Percentiles rank a stretch among this genome's conserved stretches.
These are phyloP conservation scores for Hippasteria phrygiana DNA, from an alignment of 53 echinoderm and acorn worm species.

Conservation along the genomic window DNA sequence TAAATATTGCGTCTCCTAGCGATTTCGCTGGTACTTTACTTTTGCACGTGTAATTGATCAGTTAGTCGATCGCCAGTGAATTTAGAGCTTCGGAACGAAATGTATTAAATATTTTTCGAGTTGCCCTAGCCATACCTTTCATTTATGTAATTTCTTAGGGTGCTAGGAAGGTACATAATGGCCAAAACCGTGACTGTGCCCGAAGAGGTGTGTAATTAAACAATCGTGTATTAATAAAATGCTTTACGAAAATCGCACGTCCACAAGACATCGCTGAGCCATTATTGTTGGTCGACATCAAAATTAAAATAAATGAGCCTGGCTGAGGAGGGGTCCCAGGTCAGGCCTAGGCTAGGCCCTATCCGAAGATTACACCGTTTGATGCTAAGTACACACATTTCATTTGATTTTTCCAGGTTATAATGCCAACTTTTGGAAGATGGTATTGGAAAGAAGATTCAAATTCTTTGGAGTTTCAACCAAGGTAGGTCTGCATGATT, in stretches of 20 bases:
- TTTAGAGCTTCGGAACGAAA: background rate
- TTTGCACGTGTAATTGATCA: background rate
- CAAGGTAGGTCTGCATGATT: slow-evolving; percentile 64
- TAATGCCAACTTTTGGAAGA: slow-evolving; percentile 71
- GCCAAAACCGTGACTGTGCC: slow-evolving; percentile 59
- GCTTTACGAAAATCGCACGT: background rate
- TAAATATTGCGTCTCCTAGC: slow-evolving; percentile 2
- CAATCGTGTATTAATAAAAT: background rate
- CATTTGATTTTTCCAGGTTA: slow-evolving; percentile 55
- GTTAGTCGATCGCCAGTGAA: background rate
- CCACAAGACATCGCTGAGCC: background rate
- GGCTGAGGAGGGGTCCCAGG: too few species aligned
- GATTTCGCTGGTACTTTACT: slow-evolving; percentile 54
- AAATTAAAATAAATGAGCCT: too few species aligned
- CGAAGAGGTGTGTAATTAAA: slow-evolving; percentile 67
- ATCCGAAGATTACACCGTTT: too few species aligned
- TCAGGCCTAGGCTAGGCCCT: too few species aligned
- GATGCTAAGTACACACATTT: background rate
- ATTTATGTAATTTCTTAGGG: background rate
- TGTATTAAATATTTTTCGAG: too few species aligned
- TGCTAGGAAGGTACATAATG: slow-evolving; percentile 34
- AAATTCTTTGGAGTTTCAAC: slow-evolving; percentile 80
- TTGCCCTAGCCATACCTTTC: background rate
- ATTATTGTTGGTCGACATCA: too few species aligned
- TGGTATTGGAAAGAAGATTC: slow-evolving; percentile 98